phyloP scores from a whole-genome alignment of 1,140 invertebrate genomes.

The Listronotus oregonensis region DNA sequence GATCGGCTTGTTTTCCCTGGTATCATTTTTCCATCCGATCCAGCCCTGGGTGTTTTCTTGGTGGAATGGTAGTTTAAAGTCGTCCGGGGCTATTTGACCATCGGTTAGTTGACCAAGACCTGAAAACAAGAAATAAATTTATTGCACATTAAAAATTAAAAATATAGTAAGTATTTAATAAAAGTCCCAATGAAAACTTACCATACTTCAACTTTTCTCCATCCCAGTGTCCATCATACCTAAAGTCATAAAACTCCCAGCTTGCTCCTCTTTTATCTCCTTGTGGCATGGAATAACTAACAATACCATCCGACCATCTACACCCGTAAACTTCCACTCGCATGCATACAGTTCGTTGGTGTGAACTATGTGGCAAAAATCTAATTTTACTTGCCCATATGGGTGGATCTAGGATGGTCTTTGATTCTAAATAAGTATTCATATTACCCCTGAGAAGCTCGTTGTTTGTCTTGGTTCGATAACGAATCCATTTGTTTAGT shows the following conservation, averaged over 20 bases:
- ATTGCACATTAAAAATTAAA: no score
- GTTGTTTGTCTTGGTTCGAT: slow-evolving; percentile 64
- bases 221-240: slow-evolving; percentile 73
- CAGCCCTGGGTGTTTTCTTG: slow-evolving; percentile 76
- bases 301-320: slow-evolving; percentile 72
- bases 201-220: slow-evolving; percentile 65
- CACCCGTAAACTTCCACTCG: slow-evolving; percentile 79
- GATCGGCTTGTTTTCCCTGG: slow-evolving; percentile 66
- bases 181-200: background rate
- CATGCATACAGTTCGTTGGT: slow-evolving; percentile 78
- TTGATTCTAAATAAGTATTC: slow-evolving; percentile 80
- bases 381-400: slow-evolving; percentile 74
- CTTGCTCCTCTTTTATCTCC: slow-evolving; percentile 72
- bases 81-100: slow-evolving; percentile 61
- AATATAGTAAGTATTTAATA: background rate
- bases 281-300: slow-evolving; percentile 82
- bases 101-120: slow-evolving; percentile 85
- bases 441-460: slow-evolving; percentile 79
- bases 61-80: slow-evolving; percentile 73
- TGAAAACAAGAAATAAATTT: background rate
- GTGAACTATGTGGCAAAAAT: slow-evolving; percentile 74
- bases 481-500: slow-evolving; percentile 74
- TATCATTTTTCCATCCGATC: slow-evolving; percentile 91
- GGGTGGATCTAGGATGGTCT: slow-evolving; percentile 72
- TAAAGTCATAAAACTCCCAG: slow-evolving; percentile 78